Evolutionary conservation across 2,113 vertebrate genomes (phyloP).

Genomic region (Clarias batrachus): DNA sequence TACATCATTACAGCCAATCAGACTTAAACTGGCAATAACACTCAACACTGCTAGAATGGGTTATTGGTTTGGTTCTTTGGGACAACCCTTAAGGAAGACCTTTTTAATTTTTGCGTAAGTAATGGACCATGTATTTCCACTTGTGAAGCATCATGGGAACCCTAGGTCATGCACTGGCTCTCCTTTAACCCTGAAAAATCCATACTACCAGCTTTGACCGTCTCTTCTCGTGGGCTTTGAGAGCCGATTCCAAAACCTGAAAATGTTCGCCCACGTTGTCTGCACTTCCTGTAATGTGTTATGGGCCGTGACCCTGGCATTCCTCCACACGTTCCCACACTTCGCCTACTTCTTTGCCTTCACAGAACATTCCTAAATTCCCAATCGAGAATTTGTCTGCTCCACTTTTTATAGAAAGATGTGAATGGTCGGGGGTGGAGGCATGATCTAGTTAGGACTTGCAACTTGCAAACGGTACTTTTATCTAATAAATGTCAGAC

Average conservation of each 20-base stretch:
- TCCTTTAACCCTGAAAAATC: neutral
- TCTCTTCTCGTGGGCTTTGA: neutral
- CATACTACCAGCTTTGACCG: neutral
- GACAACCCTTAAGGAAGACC: neutral
- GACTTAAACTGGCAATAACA: neutral
- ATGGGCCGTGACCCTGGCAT: conserved; percentile 8
- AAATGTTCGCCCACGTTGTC: neutral
- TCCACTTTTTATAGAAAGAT: neutral
- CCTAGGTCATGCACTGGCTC: neutral
- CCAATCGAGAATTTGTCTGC: neutral
- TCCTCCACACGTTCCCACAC: conserved; percentile 9
- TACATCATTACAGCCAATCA: neutral
- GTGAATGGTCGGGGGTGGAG: too few relatives aligned
- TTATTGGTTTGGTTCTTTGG: neutral
- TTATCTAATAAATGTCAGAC: too few relatives aligned
- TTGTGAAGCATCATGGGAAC: neutral
- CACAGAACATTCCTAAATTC: neutral
- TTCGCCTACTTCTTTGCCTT: neutral
- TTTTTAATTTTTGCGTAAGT: too few relatives aligned
- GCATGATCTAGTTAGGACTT: too few relatives aligned
- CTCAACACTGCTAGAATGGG: neutral
- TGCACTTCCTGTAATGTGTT: neutral
- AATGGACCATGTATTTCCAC: neutral
- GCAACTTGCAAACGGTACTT: too few relatives aligned
- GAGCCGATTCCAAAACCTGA: neutral